A percentile compares a stretch with the other conserved stretches of the same genome.
phyloP scores from a whole-genome alignment of 2,888 invertebrate species.

The Cetonia aurata region DNA sequence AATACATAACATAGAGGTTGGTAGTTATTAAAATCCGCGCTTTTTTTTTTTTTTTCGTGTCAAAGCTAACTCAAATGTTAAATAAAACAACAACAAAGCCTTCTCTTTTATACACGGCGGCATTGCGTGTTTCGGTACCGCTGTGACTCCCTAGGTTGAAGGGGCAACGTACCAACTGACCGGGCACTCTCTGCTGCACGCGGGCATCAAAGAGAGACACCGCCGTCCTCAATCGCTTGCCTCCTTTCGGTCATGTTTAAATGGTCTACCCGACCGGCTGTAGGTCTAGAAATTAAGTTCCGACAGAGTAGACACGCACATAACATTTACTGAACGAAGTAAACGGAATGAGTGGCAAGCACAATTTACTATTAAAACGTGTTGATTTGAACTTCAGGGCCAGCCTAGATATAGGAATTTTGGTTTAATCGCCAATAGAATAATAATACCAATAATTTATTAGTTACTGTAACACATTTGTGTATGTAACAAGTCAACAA shows the following conservation, averaged over 20 bases:
- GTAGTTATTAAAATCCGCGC: no score
- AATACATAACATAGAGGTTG: no score
- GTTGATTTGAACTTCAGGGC: background rate
- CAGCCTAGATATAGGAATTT: background rate
- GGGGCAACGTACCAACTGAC: slow-evolving; percentile 39
- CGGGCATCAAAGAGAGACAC: slow-evolving; percentile 38
- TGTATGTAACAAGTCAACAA: no score
- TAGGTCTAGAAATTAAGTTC: slow-evolving; percentile 34
- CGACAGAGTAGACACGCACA: slow-evolving; percentile 31
- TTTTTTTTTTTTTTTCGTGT: no score
- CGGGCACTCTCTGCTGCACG: slow-evolving; percentile 30
- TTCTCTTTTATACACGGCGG: background rate
- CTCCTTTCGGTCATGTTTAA: slow-evolving; percentile 35
- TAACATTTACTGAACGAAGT: background rate
- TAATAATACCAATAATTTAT: no score
- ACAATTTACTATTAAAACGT: slow-evolving; percentile 14
- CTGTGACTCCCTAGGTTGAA: slow-evolving; percentile 28
- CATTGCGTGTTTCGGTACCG: slow-evolving; percentile 30
- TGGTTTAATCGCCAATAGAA: background rate
- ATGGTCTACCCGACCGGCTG: slow-evolving; percentile 23
- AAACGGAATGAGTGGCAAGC: slow-evolving; percentile 5
- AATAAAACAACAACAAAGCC: no score
- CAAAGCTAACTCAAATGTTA: no score
- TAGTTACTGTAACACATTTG: no score
- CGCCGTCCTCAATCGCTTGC: slow-evolving; percentile 28